These are phyloP conservation scores for Psylliodes chrysocephalus DNA, from an alignment of 2,888 invertebrate genomes.

Conservation along the genomic window DNA sequence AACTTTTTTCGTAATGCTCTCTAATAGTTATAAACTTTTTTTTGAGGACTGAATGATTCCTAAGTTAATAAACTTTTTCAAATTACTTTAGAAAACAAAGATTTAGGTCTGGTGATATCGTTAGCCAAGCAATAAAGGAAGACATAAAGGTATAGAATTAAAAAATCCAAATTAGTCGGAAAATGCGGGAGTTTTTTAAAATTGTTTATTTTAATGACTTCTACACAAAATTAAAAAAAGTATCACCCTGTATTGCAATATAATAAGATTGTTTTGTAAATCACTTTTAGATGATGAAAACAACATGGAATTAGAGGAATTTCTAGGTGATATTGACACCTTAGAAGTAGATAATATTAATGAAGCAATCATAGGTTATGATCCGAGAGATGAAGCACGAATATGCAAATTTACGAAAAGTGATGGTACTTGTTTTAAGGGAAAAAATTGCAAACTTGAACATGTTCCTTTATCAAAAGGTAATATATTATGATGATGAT, in stretches of 20 bases:
- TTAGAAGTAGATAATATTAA: constrained; percentile 52
- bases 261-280: not conserved
- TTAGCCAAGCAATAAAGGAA: too few relatives aligned
- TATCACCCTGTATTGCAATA: not conserved
- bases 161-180: too few relatives aligned
- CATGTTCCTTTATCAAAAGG: constrained; percentile 50
- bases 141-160: too few relatives aligned
- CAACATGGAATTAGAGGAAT: constrained; percentile 43
- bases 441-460: constrained; percentile 53
- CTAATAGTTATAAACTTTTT: too few relatives aligned
- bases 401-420: constrained; percentile 52
- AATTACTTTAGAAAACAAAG: too few relatives aligned
- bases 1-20: too few relatives aligned
- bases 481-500: too few relatives aligned
- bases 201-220: too few relatives aligned
- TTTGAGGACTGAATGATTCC: too few relatives aligned
- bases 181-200: too few relatives aligned
- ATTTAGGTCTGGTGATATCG: too few relatives aligned
- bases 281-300: constrained; percentile 41
- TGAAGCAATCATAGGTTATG: constrained; percentile 55
- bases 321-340: constrained; percentile 45
- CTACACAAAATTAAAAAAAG: not conserved
- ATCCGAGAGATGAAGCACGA: constrained; percentile 54
- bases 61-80: too few relatives aligned
- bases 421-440: constrained; percentile 54